Evolutionary conservation across 1,140 invertebrate species (phyloP).

Genomic region (Leptestheria dahalacensis): DNA sequence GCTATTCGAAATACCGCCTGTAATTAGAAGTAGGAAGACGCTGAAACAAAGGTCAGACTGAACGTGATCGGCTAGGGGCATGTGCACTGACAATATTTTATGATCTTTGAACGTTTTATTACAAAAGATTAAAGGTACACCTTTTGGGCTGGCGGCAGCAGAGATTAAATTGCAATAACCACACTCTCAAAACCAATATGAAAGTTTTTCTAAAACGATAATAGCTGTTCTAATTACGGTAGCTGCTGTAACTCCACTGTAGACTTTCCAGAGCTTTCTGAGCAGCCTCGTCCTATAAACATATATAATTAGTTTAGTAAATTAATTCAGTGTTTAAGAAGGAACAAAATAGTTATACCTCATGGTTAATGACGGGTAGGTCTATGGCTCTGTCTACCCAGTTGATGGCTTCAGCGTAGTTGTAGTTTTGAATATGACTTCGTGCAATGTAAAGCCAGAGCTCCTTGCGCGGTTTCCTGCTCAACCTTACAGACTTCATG

Average conservation of each 20-base stretch:
- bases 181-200: too few species aligned
- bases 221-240: not conserved
- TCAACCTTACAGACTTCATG: constrained; percentile 43
- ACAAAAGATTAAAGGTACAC: too few species aligned
- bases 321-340: constrained; percentile 15
- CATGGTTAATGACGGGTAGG: constrained; percentile 27
- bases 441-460: constrained; percentile 54
- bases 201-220: not conserved
- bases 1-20: too few species aligned
- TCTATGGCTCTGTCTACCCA: constrained; percentile 38
- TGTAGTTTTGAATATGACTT: constrained; percentile 39
- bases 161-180: too few species aligned
- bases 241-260: constrained; percentile 16
- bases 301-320: not conserved
- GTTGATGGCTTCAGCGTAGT: constrained; percentile 37
- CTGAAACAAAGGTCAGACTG: too few species aligned
- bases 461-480: constrained; percentile 44
- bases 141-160: too few species aligned
- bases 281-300: constrained; percentile 17
- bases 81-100: too few species aligned
- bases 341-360: constrained; percentile 29
- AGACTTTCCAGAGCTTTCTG: constrained; percentile 19
- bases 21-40: too few species aligned
- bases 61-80: too few species aligned
- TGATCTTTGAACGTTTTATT: too few species aligned